phyloP scores from a whole-genome alignment of 1,140 invertebrate genomes.

The Pararge aegeria region DNA sequence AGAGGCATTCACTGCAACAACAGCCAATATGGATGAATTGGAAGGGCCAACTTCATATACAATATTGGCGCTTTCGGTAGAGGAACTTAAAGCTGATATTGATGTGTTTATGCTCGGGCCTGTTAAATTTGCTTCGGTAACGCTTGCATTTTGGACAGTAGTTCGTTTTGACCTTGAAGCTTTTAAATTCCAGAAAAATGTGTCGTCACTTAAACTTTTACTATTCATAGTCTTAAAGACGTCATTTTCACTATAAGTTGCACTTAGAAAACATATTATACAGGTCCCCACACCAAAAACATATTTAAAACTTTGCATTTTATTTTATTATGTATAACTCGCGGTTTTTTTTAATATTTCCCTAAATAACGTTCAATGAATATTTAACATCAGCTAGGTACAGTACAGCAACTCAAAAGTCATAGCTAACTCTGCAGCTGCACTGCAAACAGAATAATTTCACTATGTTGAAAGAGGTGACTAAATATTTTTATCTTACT shows the following conservation, averaged over 20 bases:
- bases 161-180: constrained; percentile 55
- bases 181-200: constrained; percentile 20
- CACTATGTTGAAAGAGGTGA: no score
- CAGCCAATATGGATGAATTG: constrained; percentile 49
- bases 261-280: constrained; percentile 10
- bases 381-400: background rate
- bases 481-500: no score
- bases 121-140: constrained; percentile 49
- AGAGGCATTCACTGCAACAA: constrained; percentile 54
- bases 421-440: no score
- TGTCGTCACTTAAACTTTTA: constrained; percentile 9
- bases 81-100: constrained; percentile 30
- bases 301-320: constrained; percentile 22
- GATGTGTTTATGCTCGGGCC: constrained; percentile 37
- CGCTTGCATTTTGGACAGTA: constrained; percentile 40
- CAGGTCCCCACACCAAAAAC: constrained; percentile 18
- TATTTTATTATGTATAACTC: background rate
- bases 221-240: background rate
- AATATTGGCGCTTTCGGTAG: constrained; percentile 50
- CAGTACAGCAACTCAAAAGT: no score
- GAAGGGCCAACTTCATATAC: constrained; percentile 55
- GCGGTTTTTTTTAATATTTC: background rate
- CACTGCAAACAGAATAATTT: no score
- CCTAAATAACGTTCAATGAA: background rate
- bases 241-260: constrained; percentile 16